Conservation (phyloP, 2,888 invertebrate genomes). For the Lamellibrachia satsuma region DNA sequence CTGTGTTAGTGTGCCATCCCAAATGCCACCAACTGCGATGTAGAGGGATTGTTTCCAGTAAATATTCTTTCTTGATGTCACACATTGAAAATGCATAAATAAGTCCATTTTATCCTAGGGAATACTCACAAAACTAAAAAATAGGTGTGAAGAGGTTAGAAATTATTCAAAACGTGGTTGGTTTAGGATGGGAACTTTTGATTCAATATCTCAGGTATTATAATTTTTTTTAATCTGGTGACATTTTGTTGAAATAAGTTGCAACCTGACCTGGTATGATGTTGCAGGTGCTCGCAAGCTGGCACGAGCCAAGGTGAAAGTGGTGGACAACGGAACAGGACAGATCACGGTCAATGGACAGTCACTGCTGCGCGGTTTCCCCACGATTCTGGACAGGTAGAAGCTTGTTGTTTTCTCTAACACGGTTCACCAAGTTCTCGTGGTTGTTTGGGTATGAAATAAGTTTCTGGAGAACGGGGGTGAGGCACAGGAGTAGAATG, state of each 20-base stretch:
- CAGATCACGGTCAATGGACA: slow-evolving; percentile 82
- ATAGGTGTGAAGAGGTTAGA: no score
- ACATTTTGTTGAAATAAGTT: neutral
- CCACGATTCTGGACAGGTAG: slow-evolving; percentile 71
- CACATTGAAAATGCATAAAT: no score
- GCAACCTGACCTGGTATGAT: neutral
- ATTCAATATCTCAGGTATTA: neutral
- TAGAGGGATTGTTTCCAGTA: no score
- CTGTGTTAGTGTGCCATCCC: no score
- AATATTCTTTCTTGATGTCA: no score
- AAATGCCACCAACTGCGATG: no score
- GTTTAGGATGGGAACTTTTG: no score
- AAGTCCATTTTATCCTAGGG: no score
- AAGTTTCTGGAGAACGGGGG: neutral
- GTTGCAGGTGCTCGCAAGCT: slow-evolving; percentile 56
- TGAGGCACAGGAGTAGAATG: neutral
- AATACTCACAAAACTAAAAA: no score
- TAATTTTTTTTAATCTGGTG: neutral
- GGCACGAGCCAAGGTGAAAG: slow-evolving; percentile 77
- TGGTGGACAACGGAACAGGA: slow-evolving; percentile 84
- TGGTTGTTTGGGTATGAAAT: neutral
- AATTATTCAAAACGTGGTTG: no score
- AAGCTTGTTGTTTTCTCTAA: slow-evolving; percentile 51
- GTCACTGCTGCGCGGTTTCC: slow-evolving; percentile 78
- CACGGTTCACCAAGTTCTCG: neutral